A percentile compares a stretch with the other conserved stretches of the same genome.
Conservation (phyloP, 2,113 vertebrate genomes). For the Lepidiolamprologus cunningtoni region DNA sequence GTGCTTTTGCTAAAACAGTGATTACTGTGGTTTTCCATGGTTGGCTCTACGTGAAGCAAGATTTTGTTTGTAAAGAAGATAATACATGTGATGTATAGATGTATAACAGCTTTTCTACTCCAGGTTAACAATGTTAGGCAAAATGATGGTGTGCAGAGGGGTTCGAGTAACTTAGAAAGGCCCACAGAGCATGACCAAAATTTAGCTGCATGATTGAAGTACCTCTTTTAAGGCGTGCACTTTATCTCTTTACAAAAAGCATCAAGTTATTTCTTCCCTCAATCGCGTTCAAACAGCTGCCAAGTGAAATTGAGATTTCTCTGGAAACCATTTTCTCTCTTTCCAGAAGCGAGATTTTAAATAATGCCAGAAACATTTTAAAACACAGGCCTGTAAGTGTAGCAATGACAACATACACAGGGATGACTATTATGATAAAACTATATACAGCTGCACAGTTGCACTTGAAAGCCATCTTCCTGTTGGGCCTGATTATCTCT, state of each 20-base stretch:
- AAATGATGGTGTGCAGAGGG: not conserved
- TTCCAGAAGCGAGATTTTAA: not conserved
- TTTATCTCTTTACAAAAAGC: not conserved
- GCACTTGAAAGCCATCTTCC: not conserved
- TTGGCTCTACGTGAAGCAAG: not conserved
- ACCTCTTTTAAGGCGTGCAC: not conserved
- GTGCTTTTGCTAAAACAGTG: not conserved
- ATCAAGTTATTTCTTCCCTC: fast-evolving
- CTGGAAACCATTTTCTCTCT: not conserved
- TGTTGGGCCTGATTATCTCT: not conserved
- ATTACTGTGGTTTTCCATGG: not conserved
- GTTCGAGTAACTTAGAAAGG: not conserved
- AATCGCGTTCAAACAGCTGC: not conserved
- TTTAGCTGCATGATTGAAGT: not conserved
- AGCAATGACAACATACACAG: not conserved
- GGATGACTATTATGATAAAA: not conserved
- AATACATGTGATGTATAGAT: not conserved
- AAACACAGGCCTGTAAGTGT: not conserved
- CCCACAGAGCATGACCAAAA: not conserved
- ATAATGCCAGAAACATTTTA: not conserved
- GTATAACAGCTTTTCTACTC: not conserved
- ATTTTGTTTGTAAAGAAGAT: not conserved
- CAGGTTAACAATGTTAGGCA: not conserved
- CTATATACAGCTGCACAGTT: not conserved
- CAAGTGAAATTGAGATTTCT: not conserved